Base-by-base conservation (phyloP, 2,888 invertebrate species). In the Erebia aethiops region DNA sequence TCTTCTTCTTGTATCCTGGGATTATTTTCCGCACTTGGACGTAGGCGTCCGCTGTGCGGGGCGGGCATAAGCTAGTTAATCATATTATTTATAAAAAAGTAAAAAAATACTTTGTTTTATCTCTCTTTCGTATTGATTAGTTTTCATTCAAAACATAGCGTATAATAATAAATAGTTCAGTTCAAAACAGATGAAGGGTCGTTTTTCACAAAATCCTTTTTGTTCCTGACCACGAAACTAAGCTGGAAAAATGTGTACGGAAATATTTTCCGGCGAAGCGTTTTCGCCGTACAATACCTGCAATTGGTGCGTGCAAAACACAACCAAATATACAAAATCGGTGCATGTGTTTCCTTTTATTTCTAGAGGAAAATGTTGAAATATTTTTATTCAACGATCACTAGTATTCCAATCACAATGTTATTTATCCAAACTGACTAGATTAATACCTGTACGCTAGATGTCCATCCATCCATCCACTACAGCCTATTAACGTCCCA, bases 131-230 rank as follows among this genome's bases (percentile, higher is more conserved):
- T 10, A 60, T 60, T 41, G 60, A 46, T 61, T 46, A 43, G 18
- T 61, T 61, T 61, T 43, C 11, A 61, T 43, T 61, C 61, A 52
- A 72, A 72, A 63, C 68, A 70, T 62, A 66, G 54, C 63, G 74
- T 74, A 60, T 60, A 75, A 74, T 76, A 77, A 77, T 74, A 78
- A 78, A 78, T 78, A 71, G 74, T 73, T 75, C 74, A 67, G 74
- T 74, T 78, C 74, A 72, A 75, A 78, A 74, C 74, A 78, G 75
- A 76, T 75, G 78, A 75, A 78, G 75, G 77, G 76, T 76, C 75
- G 75, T 78, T 78, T 75, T 77, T 78, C 76, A 77, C 73, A 65
- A 73, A 76, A 76, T 72, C 76, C 73, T 62, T 73, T 77, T 78
- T 78, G 75, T 76, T 78, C 73, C 73, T 62, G 26, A 76, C 75